Percentiles rank a stretch among this genome's conserved stretches.
phyloP scores from a whole-genome alignment of 2,888 invertebrate species.

The Mythimna albipuncta region DNA sequence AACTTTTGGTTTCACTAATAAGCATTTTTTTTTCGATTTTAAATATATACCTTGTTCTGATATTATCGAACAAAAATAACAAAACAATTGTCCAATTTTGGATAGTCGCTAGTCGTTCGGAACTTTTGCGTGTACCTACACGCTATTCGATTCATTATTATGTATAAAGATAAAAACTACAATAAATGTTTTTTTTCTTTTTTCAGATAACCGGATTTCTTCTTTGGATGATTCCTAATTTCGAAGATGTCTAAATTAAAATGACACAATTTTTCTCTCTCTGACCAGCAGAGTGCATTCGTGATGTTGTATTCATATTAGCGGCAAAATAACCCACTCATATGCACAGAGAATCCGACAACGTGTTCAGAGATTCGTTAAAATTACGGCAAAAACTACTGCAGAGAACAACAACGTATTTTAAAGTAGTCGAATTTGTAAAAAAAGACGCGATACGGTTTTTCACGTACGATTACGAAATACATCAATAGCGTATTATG shows the following conservation, averaged over 20 bases:
- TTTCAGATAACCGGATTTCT: conserved; percentile 45
- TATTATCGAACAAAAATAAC: too few relatives aligned
- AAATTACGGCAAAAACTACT: conserved; percentile 86
- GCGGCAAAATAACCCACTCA: conserved; percentile 65
- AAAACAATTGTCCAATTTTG: too few relatives aligned
- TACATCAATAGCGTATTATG: conserved; percentile 84
- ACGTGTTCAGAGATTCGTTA: conserved; percentile 87
- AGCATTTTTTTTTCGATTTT: too few relatives aligned
- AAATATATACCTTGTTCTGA: too few relatives aligned
- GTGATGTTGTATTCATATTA: conserved; percentile 47
- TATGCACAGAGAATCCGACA: conserved; percentile 86
- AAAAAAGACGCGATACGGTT: conserved; percentile 89
- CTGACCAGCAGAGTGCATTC: background rate
- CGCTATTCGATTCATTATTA: background rate
- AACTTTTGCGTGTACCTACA: too few relatives aligned
- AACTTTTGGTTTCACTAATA: too few relatives aligned
- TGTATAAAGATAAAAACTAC: background rate
- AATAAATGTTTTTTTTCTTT: conserved; percentile 35
- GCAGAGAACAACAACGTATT: conserved; percentile 84
- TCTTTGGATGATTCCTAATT: background rate
- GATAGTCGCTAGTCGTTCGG: too few relatives aligned
- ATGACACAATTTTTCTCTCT: conserved; percentile 22
- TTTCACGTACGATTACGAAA: conserved; percentile 86
- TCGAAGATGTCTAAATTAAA: conserved; percentile 54
- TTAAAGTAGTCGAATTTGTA: conserved; percentile 87